A percentile compares a stretch with the other conserved stretches of the same genome.
Evolutionary conservation across 2,888 invertebrate species (phyloP).

Genomic region (Nymphalis urticae): DNA sequence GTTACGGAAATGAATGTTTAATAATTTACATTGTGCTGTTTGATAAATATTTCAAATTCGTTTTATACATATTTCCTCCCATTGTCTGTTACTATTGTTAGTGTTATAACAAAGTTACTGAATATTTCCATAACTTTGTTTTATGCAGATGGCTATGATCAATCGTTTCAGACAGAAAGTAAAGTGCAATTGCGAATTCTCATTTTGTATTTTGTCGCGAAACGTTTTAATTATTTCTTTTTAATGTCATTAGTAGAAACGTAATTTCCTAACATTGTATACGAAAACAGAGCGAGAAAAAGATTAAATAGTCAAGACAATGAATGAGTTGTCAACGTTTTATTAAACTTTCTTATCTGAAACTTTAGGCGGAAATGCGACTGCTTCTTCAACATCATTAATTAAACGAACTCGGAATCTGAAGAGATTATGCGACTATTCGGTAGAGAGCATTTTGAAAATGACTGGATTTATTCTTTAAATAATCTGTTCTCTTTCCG

Average conservation of each 20-base stretch:
- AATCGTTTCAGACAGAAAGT: too few relatives aligned
- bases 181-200: too few relatives aligned
- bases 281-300: not conserved
- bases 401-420: constrained; percentile 11
- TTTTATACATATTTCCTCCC: too few relatives aligned
- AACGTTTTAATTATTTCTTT: too few relatives aligned
- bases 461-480: not conserved
- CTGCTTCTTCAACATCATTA: constrained; percentile 17
- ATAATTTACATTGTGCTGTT: too few relatives aligned
- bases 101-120: too few relatives aligned
- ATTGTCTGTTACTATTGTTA: too few relatives aligned
- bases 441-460: not conserved
- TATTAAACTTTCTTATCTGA: constrained; percentile 19
- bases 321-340: constrained; percentile 17
- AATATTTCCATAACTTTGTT: too few relatives aligned
- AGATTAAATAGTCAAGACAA: constrained; percentile 4
- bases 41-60: too few relatives aligned
- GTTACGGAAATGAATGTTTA: too few relatives aligned
- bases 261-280: not conserved
- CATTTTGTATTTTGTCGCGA: too few relatives aligned
- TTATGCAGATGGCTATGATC: too few relatives aligned
- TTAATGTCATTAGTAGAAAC: not conserved
- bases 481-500: not conserved
- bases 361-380: constrained; percentile 8
- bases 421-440: constrained; percentile 4